Evolutionary conservation across 1,140 invertebrate genomes (phyloP), one percentile per base, ranked within the genome.

Genomic region (Mycetomoellerius zeteki): DNA sequence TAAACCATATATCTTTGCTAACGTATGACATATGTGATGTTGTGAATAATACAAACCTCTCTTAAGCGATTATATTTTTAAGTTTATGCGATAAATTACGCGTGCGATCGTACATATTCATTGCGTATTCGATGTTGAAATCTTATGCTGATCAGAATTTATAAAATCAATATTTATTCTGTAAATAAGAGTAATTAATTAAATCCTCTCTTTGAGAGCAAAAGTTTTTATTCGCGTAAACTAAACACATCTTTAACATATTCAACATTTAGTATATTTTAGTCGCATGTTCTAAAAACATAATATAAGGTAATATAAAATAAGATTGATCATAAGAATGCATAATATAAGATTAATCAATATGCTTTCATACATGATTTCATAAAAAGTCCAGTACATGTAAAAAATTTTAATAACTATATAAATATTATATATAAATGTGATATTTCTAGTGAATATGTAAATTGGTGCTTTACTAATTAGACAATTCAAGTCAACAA

Each of bases 1-100:
- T 81, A 81, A 81, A 81, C 3, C 50, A 16, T 71, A 81, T 81
- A 81, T 81, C 65, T 69, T 69, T 30, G n/a, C 47, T 71, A 71
- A 81, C 7, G 2, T 16, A 33, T 76, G 69, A 82, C 86, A 56
- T 56, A 76, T n/a, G 56, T 60, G 56, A 21, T 62, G 87, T 86
- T 75, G 77, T n/a, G 4, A 3, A 19, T 60, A 54, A 10, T 16
- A 52, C 47, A 87, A 50, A 72, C 8, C 69, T 60, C 52, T 75
- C 43, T 64, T 54, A 43, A 12, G 43, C 10, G 16, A 71, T 52
- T 50, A 75, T 71, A 30, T 77, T 37, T 75, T 56, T 56, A 67
- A 84, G 33, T 64, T 65, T 54, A 64, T n/a, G 54, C 65, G 33
- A 71, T 71, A 71, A 81, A 71, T 81, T 71, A 58, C 3, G 27